Evolutionary conservation across 2,113 vertebrate species (phyloP).

Genomic region (Calonectris borealis): DNA sequence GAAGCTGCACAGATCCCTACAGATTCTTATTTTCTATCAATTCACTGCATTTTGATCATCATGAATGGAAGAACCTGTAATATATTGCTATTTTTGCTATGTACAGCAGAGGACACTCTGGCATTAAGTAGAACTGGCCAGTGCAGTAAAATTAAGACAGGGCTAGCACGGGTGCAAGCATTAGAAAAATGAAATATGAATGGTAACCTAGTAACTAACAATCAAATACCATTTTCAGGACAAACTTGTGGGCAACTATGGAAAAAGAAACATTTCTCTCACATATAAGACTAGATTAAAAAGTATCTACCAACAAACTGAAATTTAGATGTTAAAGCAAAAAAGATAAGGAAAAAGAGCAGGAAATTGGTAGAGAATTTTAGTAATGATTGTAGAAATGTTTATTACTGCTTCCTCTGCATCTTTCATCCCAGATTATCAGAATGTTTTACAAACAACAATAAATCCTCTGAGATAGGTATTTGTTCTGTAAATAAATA

Average conservation of each 20-base stretch:
- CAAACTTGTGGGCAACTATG: not conserved
- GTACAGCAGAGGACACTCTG: slow-evolving; percentile 59
- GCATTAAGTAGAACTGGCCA: not conserved
- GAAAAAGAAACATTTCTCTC: not conserved
- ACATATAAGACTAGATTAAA: not conserved
- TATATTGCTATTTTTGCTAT: slow-evolving; percentile 4
- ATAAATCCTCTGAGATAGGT: not conserved
- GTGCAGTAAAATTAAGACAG: not conserved
- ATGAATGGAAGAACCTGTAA: not conserved
- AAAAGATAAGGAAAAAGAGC: not conserved
- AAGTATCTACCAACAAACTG: not conserved
- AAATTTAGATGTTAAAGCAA: not conserved
- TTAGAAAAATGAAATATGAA: not conserved
- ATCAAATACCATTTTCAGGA: not conserved
- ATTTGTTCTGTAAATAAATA: not conserved
- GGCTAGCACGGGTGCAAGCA: not conserved
- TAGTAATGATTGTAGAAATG: not conserved
- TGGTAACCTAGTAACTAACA: not conserved
- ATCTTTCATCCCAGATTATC: not conserved
- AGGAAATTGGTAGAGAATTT: not conserved
- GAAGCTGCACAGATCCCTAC: not conserved
- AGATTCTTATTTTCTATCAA: not conserved
- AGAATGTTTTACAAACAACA: not conserved
- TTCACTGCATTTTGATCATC: not conserved
- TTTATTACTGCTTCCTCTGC: not conserved